Base-by-base conservation (phyloP, 2,113 vertebrate species). In the Rutilus rutilus region DNA sequence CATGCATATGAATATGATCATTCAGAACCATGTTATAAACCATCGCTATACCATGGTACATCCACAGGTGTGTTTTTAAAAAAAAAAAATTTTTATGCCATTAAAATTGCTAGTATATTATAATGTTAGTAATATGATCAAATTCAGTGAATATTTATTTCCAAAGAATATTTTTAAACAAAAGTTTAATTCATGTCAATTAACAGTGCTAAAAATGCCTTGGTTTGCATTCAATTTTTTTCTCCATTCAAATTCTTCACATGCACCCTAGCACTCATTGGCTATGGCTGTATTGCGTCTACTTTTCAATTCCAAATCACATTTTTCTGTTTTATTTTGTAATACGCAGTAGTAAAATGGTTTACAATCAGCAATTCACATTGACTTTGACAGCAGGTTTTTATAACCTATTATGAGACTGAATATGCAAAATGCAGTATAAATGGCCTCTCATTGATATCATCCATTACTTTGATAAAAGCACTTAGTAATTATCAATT, bases 401-500 rank as follows among this genome's bases (percentile, higher is more conserved):
- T 64, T 86, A 87, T 88, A 85, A 82, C 85, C 76, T 57, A 33
- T 89, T 83, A 84, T 85, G 83, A 89, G 79, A 81, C 1, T 79
- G 84, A 90, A 93, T 81, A 82, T 86, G 90, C 91, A 92, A 90
- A 92, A 92, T 89, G 89, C 89, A 90, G 89, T 89, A 91, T 87
- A 90, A 93, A 92, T 90, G 87, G 90, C 90, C 89, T 89, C 83
- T 92, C 91, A 92, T 90, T 90, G 90, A 87, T 90, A 90, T 87
- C 89, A 91, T 94, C 93, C 88, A 92, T 95, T 94, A 92, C 78
- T 64, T 86, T 93, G 92, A 94, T 91, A 90, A 92, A 94, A 90
- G 89, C 89, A 86, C 90, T 88, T 84, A 89, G 91, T 93, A 94
- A 93, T 94, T 93, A 94, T 94, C 89, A 91, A 92, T 94, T 95